Base-by-base conservation (phyloP, 2,888 invertebrate species). In the Drosophila dives region DNA sequence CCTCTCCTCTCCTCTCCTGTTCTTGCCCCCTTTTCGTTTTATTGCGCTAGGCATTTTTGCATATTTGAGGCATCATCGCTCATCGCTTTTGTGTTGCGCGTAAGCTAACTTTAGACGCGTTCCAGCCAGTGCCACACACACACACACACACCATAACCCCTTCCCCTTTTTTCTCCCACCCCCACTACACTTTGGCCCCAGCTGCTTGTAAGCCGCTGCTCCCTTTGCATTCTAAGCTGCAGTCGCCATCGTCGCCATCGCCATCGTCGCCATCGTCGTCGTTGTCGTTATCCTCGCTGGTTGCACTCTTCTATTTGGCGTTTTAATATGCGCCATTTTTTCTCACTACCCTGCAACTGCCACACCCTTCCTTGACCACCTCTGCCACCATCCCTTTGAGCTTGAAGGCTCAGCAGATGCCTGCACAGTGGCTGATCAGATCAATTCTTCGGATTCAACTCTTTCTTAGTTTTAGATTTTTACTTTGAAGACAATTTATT, bases 41-140 rank as follows among this genome's bases (percentile, higher is more conserved):
- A 85, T 89, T 87, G 90, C 90, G 89, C 89, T 81, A 75, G 81
- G 90, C 87, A 90, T 90, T 87, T 87, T 87, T 87, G 87, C 87
- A 87, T 87, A 87, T 90, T 87, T 87, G 87, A 87, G 87, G 87
- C 87, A 87, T 87, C 87, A 90, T 87, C 90, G 87, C 87, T 87
- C 90, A 90, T 90, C 84, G 89, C 89, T 86, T 90, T 90, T 89
- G 89, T 89, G 89, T 89, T 90, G 76, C 83, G 75, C 80, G 78
- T 88, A 85, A 78, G 77, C 77, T 64, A 78, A 80, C 78, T 78
- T 70, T 66, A 75, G 75, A 75, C 58, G 64, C 70, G 75, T 38
- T 40, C 69, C 42, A 65, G 64, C 58, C 63, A 48, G 42, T 38
- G 53, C 50, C 60, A 26, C 66, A 26, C 63, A 26, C 54, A 50